Base-by-base conservation (phyloP, 2,888 invertebrate species). In the Mythimna ferrago region DNA sequence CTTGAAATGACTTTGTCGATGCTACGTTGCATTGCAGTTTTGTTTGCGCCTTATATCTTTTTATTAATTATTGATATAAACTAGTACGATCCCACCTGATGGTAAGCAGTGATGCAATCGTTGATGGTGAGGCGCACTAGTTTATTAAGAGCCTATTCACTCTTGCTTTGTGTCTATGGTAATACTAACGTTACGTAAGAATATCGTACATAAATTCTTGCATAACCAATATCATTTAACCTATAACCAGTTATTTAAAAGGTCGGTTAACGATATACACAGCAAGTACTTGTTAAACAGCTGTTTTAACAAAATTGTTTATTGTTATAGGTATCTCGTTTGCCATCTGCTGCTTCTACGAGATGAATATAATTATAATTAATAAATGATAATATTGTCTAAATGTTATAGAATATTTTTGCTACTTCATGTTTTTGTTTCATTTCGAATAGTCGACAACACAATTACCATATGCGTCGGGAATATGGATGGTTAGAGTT, bases 261-360 rank as follows among this genome's bases (percentile, higher is more conserved):
- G 35, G 2, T 4, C 56, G n/a, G 16, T 32, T 48, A 32, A 35
- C 21, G 16, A 6, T 51, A 57, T 51, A 62, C 58, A 51, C 53
- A 21, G 16, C 7, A 54, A 38, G 35, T 66, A 54, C 51, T 71
- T 66, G 21, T 66, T 35, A 53, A 71, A 73, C 85, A 78, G 62
- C 74, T 73, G 78, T 78, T 70, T 58, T 54, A 19, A 60, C 26
- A 26, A 67, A 57, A 71, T 67, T 73, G 56, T 73, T 58, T 78
- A 58, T 79, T 73, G 26, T 58, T 32, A 66, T 66, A 63, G 51
- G 38, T 51, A 69, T n/a, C 51, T n/a, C 72, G 74, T 60, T 41
- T 62, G 44, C 73, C 83, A 79, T 54, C 69, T 82, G 82, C 75
- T 63, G 44, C 11, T 26, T 63, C 66, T 67, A 69, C 11, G n/a